These are phyloP conservation scores for Caenorhabditis macrosperma DNA, from an alignment of 2,888 invertebrate species.

Conservation along the genomic window DNA sequence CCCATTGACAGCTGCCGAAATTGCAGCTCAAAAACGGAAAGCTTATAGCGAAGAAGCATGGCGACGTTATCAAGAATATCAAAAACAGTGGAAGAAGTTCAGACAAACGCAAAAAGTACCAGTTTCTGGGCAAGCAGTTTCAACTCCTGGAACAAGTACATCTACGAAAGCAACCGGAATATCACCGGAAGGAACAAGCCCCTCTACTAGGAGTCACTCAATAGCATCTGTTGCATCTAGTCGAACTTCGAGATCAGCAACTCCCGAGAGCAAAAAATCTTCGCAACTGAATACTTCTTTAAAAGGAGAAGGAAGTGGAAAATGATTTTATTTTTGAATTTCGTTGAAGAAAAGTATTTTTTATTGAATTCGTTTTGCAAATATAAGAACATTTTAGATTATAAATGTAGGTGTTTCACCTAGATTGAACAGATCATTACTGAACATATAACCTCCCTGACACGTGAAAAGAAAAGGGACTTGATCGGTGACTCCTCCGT, in stretches of 20 bases:
- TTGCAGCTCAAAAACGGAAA: constrained; percentile 74
- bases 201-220: constrained; percentile 56
- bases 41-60: constrained; percentile 79
- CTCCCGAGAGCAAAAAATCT: constrained; percentile 54
- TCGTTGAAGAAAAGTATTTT: background rate
- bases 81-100: constrained; percentile 80
- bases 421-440: no score
- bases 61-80: constrained; percentile 78
- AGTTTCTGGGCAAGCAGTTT: constrained; percentile 3
- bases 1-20: constrained; percentile 71
- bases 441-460: no score
- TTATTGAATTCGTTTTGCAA: no score
- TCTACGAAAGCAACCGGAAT: constrained; percentile 20
- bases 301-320: constrained; percentile 21
- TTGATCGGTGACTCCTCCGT: no score
- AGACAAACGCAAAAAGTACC: constrained; percentile 72
- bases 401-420: no score
- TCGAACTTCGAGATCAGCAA: constrained; percentile 47
- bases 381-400: no score
- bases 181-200: constrained; percentile 38
- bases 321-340: background rate
- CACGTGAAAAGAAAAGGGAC: no score
- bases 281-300: constrained; percentile 28
- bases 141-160: constrained; percentile 7
- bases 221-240: constrained; percentile 37